Conservation (phyloP, 2,888 invertebrate genomes). For the Cancer borealis region DNA sequence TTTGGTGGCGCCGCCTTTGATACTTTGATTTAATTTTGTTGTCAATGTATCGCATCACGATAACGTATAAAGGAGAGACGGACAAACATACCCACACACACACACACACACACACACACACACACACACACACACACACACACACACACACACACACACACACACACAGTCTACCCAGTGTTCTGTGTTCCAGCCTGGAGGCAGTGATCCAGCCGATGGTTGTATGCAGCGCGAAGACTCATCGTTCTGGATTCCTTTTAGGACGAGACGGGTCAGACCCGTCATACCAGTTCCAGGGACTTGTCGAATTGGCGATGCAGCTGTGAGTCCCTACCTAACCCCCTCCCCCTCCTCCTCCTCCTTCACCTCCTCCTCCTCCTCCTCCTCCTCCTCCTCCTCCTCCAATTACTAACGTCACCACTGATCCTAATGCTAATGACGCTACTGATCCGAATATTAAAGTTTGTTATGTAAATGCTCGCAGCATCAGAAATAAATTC, state of each 20-base stretch:
- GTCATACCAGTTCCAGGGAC: constrained; percentile 28
- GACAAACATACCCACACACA: not conserved
- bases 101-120: not conserved
- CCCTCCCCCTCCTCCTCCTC: not conserved
- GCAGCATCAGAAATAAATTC: too few relatives aligned
- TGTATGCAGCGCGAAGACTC: constrained; percentile 27
- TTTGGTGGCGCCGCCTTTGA: not conserved
- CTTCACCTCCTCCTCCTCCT: not conserved
- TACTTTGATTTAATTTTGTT: not conserved
- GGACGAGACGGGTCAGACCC: not conserved
- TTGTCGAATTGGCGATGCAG: constrained; percentile 35
- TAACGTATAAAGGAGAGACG: not conserved
- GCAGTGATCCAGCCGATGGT: not conserved
- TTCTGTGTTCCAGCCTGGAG: not conserved
- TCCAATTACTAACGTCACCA: too few relatives aligned
- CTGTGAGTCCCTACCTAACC: not conserved
- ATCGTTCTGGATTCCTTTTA: constrained; percentile 39
- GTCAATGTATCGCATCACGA: not conserved
- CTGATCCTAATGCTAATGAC: too few relatives aligned
- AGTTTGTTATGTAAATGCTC: too few relatives aligned
- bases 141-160: too few relatives aligned
- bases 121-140: not conserved
- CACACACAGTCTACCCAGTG: not conserved
- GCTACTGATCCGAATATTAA: too few relatives aligned
- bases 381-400: not conserved